Conservation (phyloP, 2,888 invertebrate species). For the Aphrophora alni region DNA sequence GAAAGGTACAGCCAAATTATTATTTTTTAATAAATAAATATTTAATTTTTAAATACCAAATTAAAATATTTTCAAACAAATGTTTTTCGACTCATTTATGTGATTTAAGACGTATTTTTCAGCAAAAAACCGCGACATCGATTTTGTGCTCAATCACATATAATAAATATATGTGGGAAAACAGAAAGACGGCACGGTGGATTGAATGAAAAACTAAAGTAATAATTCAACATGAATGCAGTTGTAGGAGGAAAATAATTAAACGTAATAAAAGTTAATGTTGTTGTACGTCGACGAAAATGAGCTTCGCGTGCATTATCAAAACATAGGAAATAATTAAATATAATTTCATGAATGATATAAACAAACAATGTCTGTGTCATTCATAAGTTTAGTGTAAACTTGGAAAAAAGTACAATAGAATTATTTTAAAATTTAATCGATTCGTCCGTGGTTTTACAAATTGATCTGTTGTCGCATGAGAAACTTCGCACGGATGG, state of each 20-base stretch:
- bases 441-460: not conserved
- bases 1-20: too few species aligned
- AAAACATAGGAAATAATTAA: not conserved
- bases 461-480: slow-evolving; percentile 9
- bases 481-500: not conserved
- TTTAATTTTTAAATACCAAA: too few species aligned
- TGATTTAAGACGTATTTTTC: too few species aligned
- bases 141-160: too few species aligned
- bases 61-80: too few species aligned
- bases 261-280: not conserved
- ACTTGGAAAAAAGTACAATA: not conserved
- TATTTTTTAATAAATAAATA: too few species aligned
- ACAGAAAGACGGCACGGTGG: too few species aligned
- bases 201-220: too few species aligned
- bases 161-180: too few species aligned
- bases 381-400: not conserved
- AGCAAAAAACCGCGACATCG: too few species aligned
- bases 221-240: not conserved
- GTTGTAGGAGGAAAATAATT: not conserved
- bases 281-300: not conserved
- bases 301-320: not conserved
- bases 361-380: not conserved
- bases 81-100: too few species aligned
- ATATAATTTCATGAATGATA: not conserved
- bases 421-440: not conserved